These are phyloP conservation scores for Cirrhinus mrigala DNA, from an alignment of 2,797 vertebrate species.

Conservation along the genomic window DNA sequence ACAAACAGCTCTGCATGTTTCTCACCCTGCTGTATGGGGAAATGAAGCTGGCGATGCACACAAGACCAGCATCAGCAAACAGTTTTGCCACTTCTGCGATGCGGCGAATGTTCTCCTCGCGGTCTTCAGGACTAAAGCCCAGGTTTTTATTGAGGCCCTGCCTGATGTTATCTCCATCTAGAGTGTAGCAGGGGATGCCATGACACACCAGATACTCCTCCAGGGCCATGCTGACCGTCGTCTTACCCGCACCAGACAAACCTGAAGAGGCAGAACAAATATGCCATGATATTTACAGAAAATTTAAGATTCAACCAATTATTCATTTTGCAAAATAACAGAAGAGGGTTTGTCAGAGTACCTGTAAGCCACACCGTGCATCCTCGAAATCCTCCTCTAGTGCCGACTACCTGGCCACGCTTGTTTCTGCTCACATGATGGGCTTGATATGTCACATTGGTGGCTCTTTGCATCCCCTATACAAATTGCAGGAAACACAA, in stretches of 20 bases:
- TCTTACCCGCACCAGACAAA: conserved; percentile 97
- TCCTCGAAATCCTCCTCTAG: conserved; percentile 95
- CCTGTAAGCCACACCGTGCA: conserved; percentile 98
- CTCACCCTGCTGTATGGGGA: conserved; percentile 92
- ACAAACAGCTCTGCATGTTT: not conserved
- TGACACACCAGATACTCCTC: conserved; percentile 98
- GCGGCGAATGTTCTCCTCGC: conserved; percentile 96
- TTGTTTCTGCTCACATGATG: conserved; percentile 98
- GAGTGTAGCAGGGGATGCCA: conserved; percentile 94
- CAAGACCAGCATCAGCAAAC: conserved; percentile 96
- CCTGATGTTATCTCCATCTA: conserved; percentile 98
- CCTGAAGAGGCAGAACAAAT: conserved; percentile 74
- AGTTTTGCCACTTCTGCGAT: conserved; percentile 96
- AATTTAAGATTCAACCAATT: not conserved
- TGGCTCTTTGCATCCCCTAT: conserved; percentile 96
- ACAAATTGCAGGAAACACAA: conserved; percentile 47
- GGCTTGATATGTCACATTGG: conserved; percentile 98
- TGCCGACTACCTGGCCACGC: conserved; percentile 96
- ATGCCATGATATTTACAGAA: not conserved
- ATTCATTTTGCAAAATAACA: not conserved
- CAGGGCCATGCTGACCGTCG: conserved; percentile 97
- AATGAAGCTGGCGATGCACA: conserved; percentile 98
- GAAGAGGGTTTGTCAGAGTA: conserved; percentile 63
- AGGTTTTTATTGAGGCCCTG: conserved; percentile 98
- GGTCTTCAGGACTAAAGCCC: conserved; percentile 94